Base-by-base conservation (phyloP, 2,797 vertebrate genomes). In the Odontamblyopus lacepedii region DNA sequence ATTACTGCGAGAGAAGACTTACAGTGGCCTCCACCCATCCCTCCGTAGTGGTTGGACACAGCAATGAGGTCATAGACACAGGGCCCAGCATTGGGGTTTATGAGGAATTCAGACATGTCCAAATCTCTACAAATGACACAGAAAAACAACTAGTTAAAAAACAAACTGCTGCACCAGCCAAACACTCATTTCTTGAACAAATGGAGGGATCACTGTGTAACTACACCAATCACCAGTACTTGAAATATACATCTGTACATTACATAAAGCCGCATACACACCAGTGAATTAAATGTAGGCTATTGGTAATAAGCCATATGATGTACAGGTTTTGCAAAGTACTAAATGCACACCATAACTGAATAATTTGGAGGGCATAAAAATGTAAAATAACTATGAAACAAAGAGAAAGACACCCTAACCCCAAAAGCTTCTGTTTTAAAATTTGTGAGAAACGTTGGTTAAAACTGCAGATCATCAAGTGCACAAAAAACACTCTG, bases 21-120 rank as follows among this genome's bases (percentile, higher is more conserved):
- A 99, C 97, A 99, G 74, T 99, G 98, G 79, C 98, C 98, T 85
- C 98, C 97, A 78, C 98, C 97, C 97, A 99, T 98, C 77, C 98
- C 98, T 83, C 98, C 98, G 15, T 99, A 99, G 92, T 99, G 98
- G 93, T 99, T 99, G 82, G 98, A 99, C 48, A 99, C 96, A 56
- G 98, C 98, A 64, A 99, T 99, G 90, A 99, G 94, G 88, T 99
- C 96, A 55, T 99, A 99, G 84, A 90, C 95, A 87, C 97, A 98
- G 51, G 96, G 96, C 56, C 96, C 97, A 23, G 96, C 94, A 75
- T 98, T 97, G 81, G 98, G 97, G 93, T 98, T 98, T 91, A 99
- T 99, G 68, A 99, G 94, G 91, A 99, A 99, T 92, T 98, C 97
- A 0, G 97, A 98, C 97, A 99, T 99, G 92, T 99, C 97, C 94